phyloP scores from a whole-genome alignment of 2,113 vertebrate genomes.

The Campylorhamphus procurvoides region DNA sequence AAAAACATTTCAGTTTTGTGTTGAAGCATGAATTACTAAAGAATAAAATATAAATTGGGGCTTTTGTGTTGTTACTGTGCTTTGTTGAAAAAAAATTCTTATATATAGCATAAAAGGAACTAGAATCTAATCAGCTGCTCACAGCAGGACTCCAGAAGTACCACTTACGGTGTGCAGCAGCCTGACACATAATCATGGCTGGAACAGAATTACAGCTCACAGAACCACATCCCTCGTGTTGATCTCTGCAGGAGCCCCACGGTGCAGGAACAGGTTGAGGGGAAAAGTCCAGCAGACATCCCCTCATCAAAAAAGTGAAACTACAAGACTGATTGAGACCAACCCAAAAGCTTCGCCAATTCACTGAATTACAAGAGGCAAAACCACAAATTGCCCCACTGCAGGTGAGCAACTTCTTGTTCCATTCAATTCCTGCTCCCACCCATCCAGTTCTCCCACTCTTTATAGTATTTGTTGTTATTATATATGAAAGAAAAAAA shows the following conservation, averaged over 20 bases:
- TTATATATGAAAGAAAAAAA: background rate
- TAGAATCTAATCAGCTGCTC: constrained; percentile 28
- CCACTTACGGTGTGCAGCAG: constrained; percentile 4
- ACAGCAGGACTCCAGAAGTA: constrained; percentile 18
- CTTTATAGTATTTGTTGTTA: background rate
- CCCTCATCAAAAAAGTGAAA: background rate
- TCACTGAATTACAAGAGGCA: background rate
- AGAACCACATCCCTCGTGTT: background rate
- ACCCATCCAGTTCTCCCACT: background rate
- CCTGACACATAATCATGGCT: background rate
- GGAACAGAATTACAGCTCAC: constrained; percentile 24
- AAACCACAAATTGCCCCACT: background rate
- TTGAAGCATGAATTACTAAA: background rate
- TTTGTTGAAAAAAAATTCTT: constrained; percentile 16
- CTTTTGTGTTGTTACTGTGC: background rate
- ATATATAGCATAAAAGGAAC: constrained; percentile 30
- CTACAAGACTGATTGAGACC: background rate
- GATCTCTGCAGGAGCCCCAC: background rate
- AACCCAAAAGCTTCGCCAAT: background rate
- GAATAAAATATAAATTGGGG: background rate
- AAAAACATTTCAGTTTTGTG: background rate
- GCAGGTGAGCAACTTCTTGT: background rate
- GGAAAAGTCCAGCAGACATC: background rate
- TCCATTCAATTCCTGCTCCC: background rate
- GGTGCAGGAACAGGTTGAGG: background rate